Evolutionary conservation across 2,113 vertebrate species (phyloP), one percentile per base, ranked within the genome.

Genomic region (Aramus guarauna): DNA sequence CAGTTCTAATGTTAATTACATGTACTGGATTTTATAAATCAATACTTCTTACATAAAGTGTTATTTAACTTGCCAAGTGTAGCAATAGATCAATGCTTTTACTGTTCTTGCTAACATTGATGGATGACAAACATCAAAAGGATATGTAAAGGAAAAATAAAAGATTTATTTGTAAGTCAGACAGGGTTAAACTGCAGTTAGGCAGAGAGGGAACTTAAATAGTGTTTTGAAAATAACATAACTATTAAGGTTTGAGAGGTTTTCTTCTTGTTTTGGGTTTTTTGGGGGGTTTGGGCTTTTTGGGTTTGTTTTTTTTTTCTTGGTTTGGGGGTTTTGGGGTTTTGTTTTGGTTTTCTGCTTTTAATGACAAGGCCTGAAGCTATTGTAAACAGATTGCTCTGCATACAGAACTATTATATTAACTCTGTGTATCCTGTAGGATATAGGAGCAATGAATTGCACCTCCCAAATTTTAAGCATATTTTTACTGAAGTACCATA

Each of bases 1-100:
- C 95, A 96, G 91, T 94, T 94, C 72, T 89, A 93, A 94, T 90
- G 95, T 96, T 97, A 97, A 97, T 97, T 97, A 97, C 91, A 96
- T 82, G 95, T 91, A 85, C 58, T 85, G 80, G 75, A 94, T 96
- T 96, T 96, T 95, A 93, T 92, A 97, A 97, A 96, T 97, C 97
- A 93, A 95, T 96, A 94, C 71, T 94, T 93, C 81, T 84, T 91
- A 94, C 80, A 96, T 82, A 83, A 93, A 96, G 77, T 90, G 91
- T 96, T 97, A 96, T 94, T 96, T 96, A 96, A 93, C 91, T 94
- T 94, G 95, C 92, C 92, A 94, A 96, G 77, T 50, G 58, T 52
- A 94, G 92, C 77, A 84, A 96, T 59, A 96, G 95, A 96, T 94
- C 96, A 96, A 97, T 97, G 91, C 91, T 84, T 94, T 97, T 95